These are phyloP conservation scores for Pycnonotus jocosus DNA, from an alignment of 2,113 vertebrate genomes.

Conservation along the genomic window DNA sequence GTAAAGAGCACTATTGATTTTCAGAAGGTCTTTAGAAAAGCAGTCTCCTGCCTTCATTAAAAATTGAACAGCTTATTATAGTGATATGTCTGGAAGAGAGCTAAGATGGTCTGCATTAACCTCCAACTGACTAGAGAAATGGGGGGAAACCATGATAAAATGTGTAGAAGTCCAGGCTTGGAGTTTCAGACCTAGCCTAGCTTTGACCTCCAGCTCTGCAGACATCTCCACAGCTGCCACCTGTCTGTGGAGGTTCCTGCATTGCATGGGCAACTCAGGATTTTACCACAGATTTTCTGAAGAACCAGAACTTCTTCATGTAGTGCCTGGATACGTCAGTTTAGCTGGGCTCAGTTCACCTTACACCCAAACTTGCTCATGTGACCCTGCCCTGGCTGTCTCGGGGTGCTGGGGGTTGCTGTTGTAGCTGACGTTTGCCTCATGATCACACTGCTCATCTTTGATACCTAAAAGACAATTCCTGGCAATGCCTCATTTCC, in stretches of 20 bases:
- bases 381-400: not conserved
- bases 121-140: not conserved
- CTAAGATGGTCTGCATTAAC: not conserved
- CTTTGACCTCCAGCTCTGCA: not conserved
- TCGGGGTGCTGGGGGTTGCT: not conserved
- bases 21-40: slow-evolving; percentile 5
- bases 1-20: slow-evolving; percentile 31
- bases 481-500: not conserved
- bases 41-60: slow-evolving; percentile 31
- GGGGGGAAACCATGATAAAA: not conserved
- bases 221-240: not conserved
- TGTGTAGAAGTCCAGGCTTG: not conserved
- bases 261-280: not conserved
- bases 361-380: accelerated
- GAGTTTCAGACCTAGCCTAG: not conserved
- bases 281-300: not conserved
- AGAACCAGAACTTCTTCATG: not conserved
- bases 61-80: not conserved
- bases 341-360: not conserved
- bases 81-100: not conserved
- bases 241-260: not conserved
- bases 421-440: not conserved
- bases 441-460: not conserved
- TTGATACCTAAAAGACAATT: not conserved
- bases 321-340: not conserved